Conservation (phyloP, 1,140 invertebrate genomes). For the Aphidius ervi region DNA sequence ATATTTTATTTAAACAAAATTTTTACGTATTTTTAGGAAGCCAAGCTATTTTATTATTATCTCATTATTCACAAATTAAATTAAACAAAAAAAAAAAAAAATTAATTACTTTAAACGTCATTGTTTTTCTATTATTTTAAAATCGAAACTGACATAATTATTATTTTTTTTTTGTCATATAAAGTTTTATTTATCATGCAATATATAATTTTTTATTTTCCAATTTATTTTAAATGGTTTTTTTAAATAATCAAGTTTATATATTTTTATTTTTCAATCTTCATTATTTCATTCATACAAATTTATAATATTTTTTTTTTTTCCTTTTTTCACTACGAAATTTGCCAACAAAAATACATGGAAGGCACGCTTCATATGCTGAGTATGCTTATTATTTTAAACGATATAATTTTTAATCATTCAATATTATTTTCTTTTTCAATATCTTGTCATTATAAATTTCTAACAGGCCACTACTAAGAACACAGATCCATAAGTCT, state of each 20-base stretch:
- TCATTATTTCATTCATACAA: constrained; percentile 30
- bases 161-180: constrained; percentile 6
- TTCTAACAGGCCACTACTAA: constrained; percentile 53
- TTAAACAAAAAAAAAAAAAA: too few species aligned
- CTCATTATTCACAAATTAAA: too few species aligned
- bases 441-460: constrained; percentile 41
- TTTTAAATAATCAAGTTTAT: too few species aligned
- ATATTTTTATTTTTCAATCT: neutral
- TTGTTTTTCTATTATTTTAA: constrained; percentile 26
- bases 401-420: constrained; percentile 19
- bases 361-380: constrained; percentile 53
- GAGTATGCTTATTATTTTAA: constrained; percentile 38
- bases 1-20: too few species aligned
- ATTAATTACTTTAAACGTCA: constrained; percentile 14
- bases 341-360: constrained; percentile 53
- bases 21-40: too few species aligned
- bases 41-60: too few species aligned
- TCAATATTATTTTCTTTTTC: constrained; percentile 22
- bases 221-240: too few species aligned
- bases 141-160: constrained; percentile 36
- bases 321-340: constrained; percentile 44
- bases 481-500: constrained; percentile 46
- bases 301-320: constrained; percentile 30
- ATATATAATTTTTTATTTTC: neutral
- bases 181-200: neutral